phyloP scores from a whole-genome alignment of 1,140 invertebrate genomes.

The Triops longicaudatus region DNA sequence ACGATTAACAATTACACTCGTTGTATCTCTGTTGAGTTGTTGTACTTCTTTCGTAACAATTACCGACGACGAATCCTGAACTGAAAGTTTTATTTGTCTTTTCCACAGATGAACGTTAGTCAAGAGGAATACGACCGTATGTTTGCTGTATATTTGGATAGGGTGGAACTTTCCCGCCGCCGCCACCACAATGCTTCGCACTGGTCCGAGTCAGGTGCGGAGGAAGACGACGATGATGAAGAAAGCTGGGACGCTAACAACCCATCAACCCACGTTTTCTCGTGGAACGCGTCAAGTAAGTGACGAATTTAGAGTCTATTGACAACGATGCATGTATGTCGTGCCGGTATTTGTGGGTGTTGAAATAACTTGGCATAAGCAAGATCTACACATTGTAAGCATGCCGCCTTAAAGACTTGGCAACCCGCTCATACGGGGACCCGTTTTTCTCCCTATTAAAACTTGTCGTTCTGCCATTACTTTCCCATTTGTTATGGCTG shows the following conservation, averaged over 20 bases:
- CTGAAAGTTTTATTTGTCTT: slow-evolving; percentile 11
- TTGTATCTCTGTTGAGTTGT: slow-evolving; percentile 27
- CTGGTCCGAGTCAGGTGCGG: slow-evolving; percentile 21
- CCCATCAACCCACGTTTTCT: background rate
- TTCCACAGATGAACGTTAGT: slow-evolving; percentile 43
- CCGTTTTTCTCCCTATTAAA: background rate
- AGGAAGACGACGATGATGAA: slow-evolving; percentile 9
- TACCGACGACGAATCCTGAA: background rate
- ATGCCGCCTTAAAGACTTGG: background rate
- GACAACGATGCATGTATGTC: background rate
- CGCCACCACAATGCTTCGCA: slow-evolving; percentile 23
- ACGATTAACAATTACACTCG: slow-evolving; percentile 18
- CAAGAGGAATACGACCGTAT: slow-evolving; percentile 44
- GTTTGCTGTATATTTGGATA: slow-evolving; percentile 43
- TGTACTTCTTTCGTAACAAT: background rate
- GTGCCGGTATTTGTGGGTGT: background rate
- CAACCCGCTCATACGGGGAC: background rate
- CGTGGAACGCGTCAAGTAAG: background rate
- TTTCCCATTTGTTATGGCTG: background rate
- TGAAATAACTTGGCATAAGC: background rate
- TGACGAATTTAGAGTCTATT: background rate
- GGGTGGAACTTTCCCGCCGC: slow-evolving; percentile 35
- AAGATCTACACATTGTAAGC: background rate
- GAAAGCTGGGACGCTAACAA: background rate
- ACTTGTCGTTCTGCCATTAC: background rate